Percentiles rank a stretch among this genome's conserved stretches.
phyloP scores from a whole-genome alignment of 2,113 vertebrate species.

The Bungarus multicinctus region DNA sequence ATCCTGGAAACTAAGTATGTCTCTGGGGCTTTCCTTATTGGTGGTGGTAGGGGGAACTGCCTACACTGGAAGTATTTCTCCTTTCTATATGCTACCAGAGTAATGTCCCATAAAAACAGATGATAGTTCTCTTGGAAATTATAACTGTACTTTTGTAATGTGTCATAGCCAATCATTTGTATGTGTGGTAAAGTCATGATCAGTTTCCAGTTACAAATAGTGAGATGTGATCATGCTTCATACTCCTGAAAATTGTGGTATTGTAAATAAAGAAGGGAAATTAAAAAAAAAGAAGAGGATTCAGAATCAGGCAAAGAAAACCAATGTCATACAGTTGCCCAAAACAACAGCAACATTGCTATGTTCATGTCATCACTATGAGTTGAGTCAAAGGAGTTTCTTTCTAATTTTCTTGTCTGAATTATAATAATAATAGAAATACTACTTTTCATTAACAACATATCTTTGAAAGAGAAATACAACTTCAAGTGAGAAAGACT shows the following conservation, averaged over 20 bases:
- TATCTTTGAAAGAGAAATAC: not conserved
- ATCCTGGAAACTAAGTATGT: not conserved
- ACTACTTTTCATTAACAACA: not conserved
- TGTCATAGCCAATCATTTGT: not conserved
- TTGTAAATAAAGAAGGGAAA: not conserved
- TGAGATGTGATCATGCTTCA: not conserved
- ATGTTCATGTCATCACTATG: not conserved
- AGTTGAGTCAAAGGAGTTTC: not conserved
- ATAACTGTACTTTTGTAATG: not conserved
- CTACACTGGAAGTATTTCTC: not conserved
- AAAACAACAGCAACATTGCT: not conserved
- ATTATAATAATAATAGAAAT: not conserved
- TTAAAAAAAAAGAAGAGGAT: not conserved
- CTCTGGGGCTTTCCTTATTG: not conserved
- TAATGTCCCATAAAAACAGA: not conserved
- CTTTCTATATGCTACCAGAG: not conserved
- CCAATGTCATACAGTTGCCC: not conserved
- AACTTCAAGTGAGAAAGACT: not conserved
- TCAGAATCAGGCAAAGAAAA: not conserved
- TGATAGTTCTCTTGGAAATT: not conserved
- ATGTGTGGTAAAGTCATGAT: not conserved
- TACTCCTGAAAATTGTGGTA: not conserved
- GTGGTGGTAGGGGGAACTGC: not conserved
- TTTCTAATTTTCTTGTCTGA: not conserved
- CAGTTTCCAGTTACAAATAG: not conserved